Percentiles rank a stretch among this genome's conserved stretches.
Conservation (phyloP, 2,797 vertebrate genomes). For the Sebastiscus albofasciatus region DNA sequence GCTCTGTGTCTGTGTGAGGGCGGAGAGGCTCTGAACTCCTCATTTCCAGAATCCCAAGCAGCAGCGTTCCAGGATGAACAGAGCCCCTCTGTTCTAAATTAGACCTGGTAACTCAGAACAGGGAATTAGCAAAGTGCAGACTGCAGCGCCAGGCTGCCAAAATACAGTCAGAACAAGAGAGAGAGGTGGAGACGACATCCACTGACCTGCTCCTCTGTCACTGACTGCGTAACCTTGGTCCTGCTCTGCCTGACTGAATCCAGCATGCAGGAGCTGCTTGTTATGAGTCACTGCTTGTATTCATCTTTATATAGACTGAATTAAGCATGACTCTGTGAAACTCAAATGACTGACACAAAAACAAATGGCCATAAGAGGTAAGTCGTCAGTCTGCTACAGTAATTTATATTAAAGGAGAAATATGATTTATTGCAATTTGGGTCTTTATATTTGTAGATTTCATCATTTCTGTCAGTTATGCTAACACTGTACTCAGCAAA, state of each 20-base stretch:
- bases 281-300: conserved; percentile 25
- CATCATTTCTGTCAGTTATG: not conserved
- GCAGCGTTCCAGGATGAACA: conserved; percentile 73
- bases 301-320: conserved; percentile 33
- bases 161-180: conserved; percentile 35
- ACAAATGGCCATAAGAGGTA: conserved; percentile 18
- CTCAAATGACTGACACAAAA: conserved; percentile 20
- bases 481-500: not conserved
- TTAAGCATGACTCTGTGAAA: conserved; percentile 26
- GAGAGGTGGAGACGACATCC: conserved; percentile 27
- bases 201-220: conserved; percentile 35
- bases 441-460: no score
- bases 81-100: conserved; percentile 78
- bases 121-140: conserved; percentile 63
- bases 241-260: conserved; percentile 44
- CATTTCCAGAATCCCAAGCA: conserved; percentile 78
- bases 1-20: conserved; percentile 74
- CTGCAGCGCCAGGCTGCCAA: conserved; percentile 38
- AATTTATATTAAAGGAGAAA: not conserved
- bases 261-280: conserved; percentile 20
- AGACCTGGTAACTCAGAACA: conserved; percentile 65
- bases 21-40: conserved; percentile 72
- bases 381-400: not conserved
- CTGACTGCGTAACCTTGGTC: conserved; percentile 47
- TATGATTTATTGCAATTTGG: not conserved